A percentile compares a stretch with the other conserved stretches of the same genome.
phyloP scores from a whole-genome alignment of 2,113 vertebrate species.

The Rhipidura dahli region DNA sequence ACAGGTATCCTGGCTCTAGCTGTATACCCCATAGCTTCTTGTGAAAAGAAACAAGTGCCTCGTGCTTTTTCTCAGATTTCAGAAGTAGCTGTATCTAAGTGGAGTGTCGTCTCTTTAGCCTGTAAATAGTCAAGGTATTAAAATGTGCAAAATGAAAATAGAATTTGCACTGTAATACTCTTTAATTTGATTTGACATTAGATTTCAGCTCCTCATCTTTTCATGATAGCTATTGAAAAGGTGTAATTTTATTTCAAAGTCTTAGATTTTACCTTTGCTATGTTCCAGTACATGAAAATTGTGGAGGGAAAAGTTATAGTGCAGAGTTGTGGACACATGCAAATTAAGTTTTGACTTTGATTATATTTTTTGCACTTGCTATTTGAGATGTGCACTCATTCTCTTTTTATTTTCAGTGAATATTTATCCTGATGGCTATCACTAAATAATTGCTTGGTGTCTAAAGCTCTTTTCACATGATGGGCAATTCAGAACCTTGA shows the following conservation, averaged over 20 bases:
- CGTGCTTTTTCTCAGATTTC: neutral
- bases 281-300: constrained; percentile 50
- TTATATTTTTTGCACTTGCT: constrained; percentile 54
- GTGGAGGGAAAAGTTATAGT: constrained; percentile 57
- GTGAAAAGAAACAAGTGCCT: neutral
- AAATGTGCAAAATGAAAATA: constrained; percentile 19
- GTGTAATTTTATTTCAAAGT: constrained; percentile 67
- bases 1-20: neutral
- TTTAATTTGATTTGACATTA: constrained; percentile 64
- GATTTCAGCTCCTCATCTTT: constrained; percentile 43
- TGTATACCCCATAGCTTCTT: accelerated
- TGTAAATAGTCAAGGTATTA: neutral
- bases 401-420: constrained; percentile 38
- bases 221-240: constrained; percentile 63
- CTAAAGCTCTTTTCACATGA: constrained; percentile 57
- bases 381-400: constrained; percentile 44
- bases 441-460: constrained; percentile 73
- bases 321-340: constrained; percentile 65
- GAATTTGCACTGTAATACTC: constrained; percentile 18
- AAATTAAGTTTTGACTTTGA: constrained; percentile 78
- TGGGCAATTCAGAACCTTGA: constrained; percentile 56
- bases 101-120: neutral
- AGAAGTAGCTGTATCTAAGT: neutral
- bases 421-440: constrained; percentile 64
- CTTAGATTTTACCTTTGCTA: constrained; percentile 69